Conservation (phyloP, 1,140 invertebrate species). For the Aethina tumida region DNA sequence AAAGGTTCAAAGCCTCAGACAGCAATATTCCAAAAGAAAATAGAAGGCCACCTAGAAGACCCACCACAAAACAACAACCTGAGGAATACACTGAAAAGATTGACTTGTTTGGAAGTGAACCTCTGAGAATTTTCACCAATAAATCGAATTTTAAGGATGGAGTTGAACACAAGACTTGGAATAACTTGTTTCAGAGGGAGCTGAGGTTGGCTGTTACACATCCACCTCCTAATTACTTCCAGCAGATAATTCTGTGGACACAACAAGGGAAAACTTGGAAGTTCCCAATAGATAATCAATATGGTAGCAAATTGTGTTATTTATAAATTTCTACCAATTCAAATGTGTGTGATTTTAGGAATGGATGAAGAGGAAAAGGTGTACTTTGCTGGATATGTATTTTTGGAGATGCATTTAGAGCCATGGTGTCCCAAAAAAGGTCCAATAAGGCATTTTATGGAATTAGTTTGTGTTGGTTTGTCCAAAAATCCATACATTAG, state of each 20-base stretch:
- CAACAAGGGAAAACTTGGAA: slow-evolving; percentile 91
- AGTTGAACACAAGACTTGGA: slow-evolving; percentile 56
- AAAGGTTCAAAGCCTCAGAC: no score
- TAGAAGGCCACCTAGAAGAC: no score
- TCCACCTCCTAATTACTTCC: slow-evolving; percentile 78
- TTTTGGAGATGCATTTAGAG: slow-evolving; percentile 76
- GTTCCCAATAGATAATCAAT: slow-evolving; percentile 96
- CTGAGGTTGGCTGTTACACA: slow-evolving; percentile 51
- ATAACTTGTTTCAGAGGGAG: slow-evolving; percentile 51
- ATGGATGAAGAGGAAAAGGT: slow-evolving; percentile 68
- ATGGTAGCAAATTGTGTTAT: no score
- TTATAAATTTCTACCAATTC: no score
- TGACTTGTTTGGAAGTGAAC: slow-evolving; percentile 46
- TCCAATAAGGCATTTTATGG: slow-evolving; percentile 93
- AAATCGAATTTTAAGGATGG: slow-evolving; percentile 26
- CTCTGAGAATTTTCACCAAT: slow-evolving; percentile 49
- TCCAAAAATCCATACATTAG: slow-evolving; percentile 90
- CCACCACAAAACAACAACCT: no score
- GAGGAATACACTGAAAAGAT: no score
- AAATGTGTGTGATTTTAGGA: slow-evolving; percentile 44
- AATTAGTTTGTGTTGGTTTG: slow-evolving; percentile 85
- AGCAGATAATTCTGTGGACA: slow-evolving; percentile 91
- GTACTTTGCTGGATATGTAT: slow-evolving; percentile 87
- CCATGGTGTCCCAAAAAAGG: slow-evolving; percentile 82
- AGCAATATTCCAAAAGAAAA: no score